These are phyloP conservation scores for Pristionchus mayeri DNA, from an alignment of 2,888 invertebrate genomes.

Conservation along the genomic window DNA sequence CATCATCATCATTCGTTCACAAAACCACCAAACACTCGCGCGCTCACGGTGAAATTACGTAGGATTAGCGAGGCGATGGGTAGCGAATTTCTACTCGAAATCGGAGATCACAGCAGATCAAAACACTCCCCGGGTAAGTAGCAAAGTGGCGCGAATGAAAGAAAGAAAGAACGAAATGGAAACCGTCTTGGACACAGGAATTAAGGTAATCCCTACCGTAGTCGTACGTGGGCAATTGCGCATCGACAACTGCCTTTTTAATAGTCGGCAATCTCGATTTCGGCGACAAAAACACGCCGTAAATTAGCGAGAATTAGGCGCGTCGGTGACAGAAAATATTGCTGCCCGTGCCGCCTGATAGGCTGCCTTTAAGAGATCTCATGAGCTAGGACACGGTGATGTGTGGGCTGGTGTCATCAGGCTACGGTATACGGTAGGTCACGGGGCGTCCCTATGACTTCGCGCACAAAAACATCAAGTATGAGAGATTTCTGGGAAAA, in stretches of 20 bases:
- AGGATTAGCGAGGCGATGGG: constrained; percentile 24
- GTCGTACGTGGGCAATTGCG: neutral
- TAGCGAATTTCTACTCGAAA: neutral
- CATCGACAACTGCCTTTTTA: neutral
- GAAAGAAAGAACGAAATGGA: neutral
- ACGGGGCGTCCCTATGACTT: neutral
- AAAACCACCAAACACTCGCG: neutral
- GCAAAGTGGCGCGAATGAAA: neutral
- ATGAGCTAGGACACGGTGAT: neutral
- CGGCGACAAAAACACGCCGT: neutral
- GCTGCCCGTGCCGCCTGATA: too few relatives aligned
- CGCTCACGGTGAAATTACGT: constrained; percentile 6
- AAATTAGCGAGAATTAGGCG: neutral
- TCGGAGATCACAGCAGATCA: neutral
- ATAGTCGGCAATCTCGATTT: too few relatives aligned
- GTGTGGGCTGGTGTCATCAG: too few relatives aligned
- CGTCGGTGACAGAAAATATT: neutral
- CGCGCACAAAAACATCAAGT: neutral
- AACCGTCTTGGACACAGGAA: neutral
- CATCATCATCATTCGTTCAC: constrained; percentile 4
- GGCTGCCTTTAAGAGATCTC: neutral
- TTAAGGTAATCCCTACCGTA: neutral
- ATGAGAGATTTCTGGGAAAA: neutral
- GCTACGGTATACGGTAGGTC: neutral
- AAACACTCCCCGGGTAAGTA: neutral